Percentiles rank a stretch among this genome's conserved stretches.
phyloP scores from a whole-genome alignment of 2,888 invertebrate genomes.

The Lithophane semibrunnea region DNA sequence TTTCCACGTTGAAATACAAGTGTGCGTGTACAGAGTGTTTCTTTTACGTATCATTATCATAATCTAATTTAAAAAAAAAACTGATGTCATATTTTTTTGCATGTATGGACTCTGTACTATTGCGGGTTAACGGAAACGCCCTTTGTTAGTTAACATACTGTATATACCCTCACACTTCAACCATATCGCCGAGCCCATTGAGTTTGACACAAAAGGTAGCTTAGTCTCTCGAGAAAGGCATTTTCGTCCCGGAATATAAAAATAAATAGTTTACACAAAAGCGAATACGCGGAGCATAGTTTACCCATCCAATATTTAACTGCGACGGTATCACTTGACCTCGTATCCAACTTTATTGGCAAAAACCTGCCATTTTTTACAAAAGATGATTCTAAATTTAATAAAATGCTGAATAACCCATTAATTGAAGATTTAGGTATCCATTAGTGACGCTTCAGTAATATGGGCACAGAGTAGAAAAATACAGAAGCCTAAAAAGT shows the following conservation, averaged over 20 bases:
- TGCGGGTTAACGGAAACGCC: too few species aligned
- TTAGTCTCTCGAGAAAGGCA: background rate
- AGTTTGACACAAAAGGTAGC: background rate
- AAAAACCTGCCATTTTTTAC: conserved; percentile 26
- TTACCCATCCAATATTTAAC: background rate
- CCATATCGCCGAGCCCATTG: too few species aligned
- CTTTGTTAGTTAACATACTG: too few species aligned
- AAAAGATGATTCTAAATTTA: conserved; percentile 38
- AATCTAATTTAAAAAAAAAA: too few species aligned
- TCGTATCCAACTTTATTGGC: conserved; percentile 20
- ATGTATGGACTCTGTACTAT: too few species aligned
- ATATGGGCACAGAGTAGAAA: background rate
- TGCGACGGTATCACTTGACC: background rate
- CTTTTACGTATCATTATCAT: too few species aligned
- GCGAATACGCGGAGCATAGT: background rate
- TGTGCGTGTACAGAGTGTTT: too few species aligned
- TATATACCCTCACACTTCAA: too few species aligned
- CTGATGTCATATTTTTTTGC: too few species aligned
- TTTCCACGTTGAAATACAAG: too few species aligned
- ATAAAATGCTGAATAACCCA: conserved; percentile 53
- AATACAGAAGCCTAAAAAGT: background rate
- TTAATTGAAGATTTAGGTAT: conserved; percentile 57
- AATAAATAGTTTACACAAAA: background rate
- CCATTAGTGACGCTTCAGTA: conserved; percentile 43
- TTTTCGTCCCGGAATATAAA: background rate